phyloP scores from a whole-genome alignment of 2,888 invertebrate genomes.

The Odontomyia ornata region DNA sequence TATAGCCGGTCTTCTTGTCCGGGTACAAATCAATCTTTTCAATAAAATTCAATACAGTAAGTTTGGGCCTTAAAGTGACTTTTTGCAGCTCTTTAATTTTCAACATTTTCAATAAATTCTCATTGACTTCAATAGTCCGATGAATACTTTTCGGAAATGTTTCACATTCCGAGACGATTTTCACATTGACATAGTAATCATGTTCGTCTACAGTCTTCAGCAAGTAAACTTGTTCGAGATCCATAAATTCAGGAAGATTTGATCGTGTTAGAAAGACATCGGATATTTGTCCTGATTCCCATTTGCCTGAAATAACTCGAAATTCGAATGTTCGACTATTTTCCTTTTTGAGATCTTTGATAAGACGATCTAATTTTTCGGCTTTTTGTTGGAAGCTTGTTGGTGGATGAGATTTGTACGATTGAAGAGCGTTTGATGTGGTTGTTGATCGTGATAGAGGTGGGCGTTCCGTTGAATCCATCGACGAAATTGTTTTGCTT shows the following conservation, averaged over 20 bases:
- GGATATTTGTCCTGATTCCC: conserved; percentile 60
- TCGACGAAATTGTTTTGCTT: conserved; percentile 50
- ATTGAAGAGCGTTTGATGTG: conserved; percentile 53
- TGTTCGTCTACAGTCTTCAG: conserved; percentile 55
- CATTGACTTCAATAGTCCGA: conserved; percentile 61
- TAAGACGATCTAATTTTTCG: conserved; percentile 60
- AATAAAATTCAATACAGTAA: conserved; percentile 61
- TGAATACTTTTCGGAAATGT: conserved; percentile 59
- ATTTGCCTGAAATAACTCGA: conserved; percentile 60
- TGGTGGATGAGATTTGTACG: conserved; percentile 52
- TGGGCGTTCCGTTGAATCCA: conserved; percentile 15
- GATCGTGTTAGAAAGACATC: conserved; percentile 61
- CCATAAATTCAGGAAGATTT: conserved; percentile 62
- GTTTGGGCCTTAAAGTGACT: conserved; percentile 59
- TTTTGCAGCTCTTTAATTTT: conserved; percentile 60
- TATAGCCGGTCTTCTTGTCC: conserved; percentile 60
- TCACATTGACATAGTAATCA: conserved; percentile 54
- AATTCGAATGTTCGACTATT: conserved; percentile 59
- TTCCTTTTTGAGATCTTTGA: conserved; percentile 59
- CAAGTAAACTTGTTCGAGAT: conserved; percentile 59
- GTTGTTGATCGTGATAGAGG: conserved; percentile 58
- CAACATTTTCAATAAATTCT: conserved; percentile 60
- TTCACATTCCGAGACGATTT: conserved; percentile 55
- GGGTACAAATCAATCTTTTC: conserved; percentile 63
- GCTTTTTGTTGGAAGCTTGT: conserved; percentile 56